A percentile compares a stretch with the other conserved stretches of the same genome.
phyloP scores from a whole-genome alignment of 2,113 vertebrate genomes.

The Xenopus borealis region DNA sequence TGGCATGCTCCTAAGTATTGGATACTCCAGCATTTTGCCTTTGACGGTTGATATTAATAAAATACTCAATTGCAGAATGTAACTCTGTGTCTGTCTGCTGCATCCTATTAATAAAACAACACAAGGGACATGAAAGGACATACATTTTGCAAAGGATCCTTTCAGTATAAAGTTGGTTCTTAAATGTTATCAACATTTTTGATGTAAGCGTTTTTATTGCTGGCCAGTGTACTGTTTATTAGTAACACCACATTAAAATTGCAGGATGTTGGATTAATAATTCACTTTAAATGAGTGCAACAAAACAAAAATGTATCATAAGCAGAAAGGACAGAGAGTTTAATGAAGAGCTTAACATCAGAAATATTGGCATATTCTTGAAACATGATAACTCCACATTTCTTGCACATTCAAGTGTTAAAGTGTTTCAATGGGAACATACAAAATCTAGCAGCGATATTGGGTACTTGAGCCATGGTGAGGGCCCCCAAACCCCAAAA shows the following conservation, averaged over 20 bases:
- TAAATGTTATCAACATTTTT: neutral
- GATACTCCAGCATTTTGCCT: slow-evolving; percentile 20
- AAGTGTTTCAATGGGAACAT: too few species aligned
- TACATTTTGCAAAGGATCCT: neutral
- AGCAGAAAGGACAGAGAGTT: neutral
- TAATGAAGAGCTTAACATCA: too few species aligned
- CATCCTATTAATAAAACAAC: slow-evolving; percentile 27
- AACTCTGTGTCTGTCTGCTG: neutral
- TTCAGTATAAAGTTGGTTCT: neutral
- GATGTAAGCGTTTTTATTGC: neutral
- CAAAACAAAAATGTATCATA: neutral
- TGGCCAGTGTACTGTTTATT: neutral
- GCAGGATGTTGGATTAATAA: neutral
- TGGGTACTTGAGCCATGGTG: too few species aligned
- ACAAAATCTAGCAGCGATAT: too few species aligned
- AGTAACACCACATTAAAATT: neutral
- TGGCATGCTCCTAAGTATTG: slow-evolving; percentile 22
- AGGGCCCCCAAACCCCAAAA: too few species aligned
- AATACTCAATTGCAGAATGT: slow-evolving; percentile 12
- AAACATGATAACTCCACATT: too few species aligned
- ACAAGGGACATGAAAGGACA: neutral
- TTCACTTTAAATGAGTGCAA: neutral
- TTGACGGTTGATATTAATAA: slow-evolving; percentile 40
- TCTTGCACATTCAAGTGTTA: too few species aligned
- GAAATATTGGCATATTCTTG: too few species aligned